These are phyloP conservation scores for Cheirogaleus medius DNA, from an alignment of 2,113 vertebrate species.

Conservation along the genomic window DNA sequence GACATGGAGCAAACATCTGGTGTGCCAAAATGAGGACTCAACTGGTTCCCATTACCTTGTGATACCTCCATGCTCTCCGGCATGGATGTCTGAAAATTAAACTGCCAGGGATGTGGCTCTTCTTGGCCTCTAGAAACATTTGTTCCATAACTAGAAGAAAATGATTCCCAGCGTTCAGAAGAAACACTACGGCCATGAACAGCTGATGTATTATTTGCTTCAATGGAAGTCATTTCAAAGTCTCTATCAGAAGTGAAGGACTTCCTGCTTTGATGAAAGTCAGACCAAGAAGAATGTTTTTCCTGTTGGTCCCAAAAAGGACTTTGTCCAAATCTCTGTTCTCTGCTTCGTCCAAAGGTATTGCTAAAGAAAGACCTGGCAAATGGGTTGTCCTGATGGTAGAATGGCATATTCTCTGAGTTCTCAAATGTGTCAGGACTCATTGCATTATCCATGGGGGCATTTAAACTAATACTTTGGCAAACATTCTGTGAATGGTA, in stretches of 20 bases:
- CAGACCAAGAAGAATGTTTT: constrained; percentile 72
- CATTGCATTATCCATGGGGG: constrained; percentile 57
- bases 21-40: not conserved
- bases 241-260: constrained; percentile 70
- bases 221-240: constrained; percentile 75
- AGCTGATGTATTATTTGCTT: constrained; percentile 65
- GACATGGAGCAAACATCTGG: not conserved
- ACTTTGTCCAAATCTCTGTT: constrained; percentile 69
- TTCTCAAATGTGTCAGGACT: constrained; percentile 74
- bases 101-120: constrained; percentile 61
- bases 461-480: constrained; percentile 66
- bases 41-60: constrained; percentile 47
- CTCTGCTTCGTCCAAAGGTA: constrained; percentile 66
- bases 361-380: constrained; percentile 74
- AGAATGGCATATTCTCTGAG: constrained; percentile 82
- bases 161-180: constrained; percentile 37
- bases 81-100: constrained; percentile 47
- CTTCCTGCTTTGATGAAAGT: constrained; percentile 74
- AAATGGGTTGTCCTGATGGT: constrained; percentile 77
- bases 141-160: constrained; percentile 14
- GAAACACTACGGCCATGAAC: not conserved
- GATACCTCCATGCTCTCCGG: constrained; percentile 70
- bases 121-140: constrained; percentile 46
- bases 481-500: constrained; percentile 77
- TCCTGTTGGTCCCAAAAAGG: constrained; percentile 71